These are phyloP conservation scores for Melipona beecheii DNA, from an alignment of 2,888 invertebrate species.

Conservation along the genomic window DNA sequence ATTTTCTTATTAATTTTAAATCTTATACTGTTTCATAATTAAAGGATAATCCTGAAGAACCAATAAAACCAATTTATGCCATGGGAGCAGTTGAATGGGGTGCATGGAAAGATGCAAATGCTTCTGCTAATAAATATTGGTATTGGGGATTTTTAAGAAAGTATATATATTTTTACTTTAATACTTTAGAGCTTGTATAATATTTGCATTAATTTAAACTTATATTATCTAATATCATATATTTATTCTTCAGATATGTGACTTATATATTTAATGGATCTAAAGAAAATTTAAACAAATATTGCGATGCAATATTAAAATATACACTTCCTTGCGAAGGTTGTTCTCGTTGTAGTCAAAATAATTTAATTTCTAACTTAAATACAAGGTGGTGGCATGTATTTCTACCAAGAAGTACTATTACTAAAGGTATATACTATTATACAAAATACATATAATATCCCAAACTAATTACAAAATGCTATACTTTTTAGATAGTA, in stretches of 20 bases:
- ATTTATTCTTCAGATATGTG: constrained; percentile 85
- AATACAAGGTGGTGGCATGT: constrained; percentile 85
- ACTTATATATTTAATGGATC: constrained; percentile 91
- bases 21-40: constrained; percentile 38
- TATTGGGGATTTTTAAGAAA: constrained; percentile 91
- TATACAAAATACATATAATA: constrained; percentile 26
- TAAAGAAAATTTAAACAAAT: constrained; percentile 88
- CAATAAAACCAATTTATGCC: constrained; percentile 91
- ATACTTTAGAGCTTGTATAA: not conserved
- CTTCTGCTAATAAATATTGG: constrained; percentile 93
- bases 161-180: constrained; percentile 63
- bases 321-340: constrained; percentile 93
- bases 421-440: constrained; percentile 49
- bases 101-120: constrained; percentile 91
- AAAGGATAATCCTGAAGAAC: constrained; percentile 77
- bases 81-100: constrained; percentile 93
- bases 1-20: constrained; percentile 21
- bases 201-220: not conserved
- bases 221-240: not conserved
- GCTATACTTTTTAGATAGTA: constrained; percentile 51
- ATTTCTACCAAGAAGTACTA: constrained; percentile 81
- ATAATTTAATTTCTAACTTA: constrained; percentile 74
- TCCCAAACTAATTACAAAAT: not conserved
- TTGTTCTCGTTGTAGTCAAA: constrained; percentile 90
- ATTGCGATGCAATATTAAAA: constrained; percentile 89